Conservation (phyloP, 2,888 invertebrate genomes). For the Blera fallax region DNA sequence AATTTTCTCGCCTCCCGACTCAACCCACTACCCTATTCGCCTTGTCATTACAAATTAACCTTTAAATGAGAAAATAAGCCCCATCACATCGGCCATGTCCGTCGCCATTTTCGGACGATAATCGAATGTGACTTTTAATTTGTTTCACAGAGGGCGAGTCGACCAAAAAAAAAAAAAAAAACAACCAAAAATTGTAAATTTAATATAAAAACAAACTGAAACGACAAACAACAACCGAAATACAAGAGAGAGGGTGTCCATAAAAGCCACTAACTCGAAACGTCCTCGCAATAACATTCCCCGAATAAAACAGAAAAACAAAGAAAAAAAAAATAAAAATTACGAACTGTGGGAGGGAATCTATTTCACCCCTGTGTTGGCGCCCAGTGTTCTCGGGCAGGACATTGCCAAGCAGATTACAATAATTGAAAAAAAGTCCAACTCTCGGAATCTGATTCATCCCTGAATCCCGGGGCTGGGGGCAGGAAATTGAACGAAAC, state of each 20-base stretch:
- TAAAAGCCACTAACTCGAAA: constrained; percentile 50
- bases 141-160: background rate
- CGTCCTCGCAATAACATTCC: constrained; percentile 37
- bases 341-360: background rate
- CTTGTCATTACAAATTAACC: constrained; percentile 48
- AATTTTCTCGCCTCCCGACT: background rate
- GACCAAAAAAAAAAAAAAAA: constrained; percentile 13
- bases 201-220: constrained; percentile 6
- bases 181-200: constrained; percentile 30
- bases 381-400: background rate
- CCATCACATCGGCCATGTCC: constrained; percentile 34
- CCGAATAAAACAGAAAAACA: constrained; percentile 15
- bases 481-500: background rate
- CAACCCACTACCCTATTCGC: background rate
- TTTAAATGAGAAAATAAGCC: constrained; percentile 50
- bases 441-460: constrained; percentile 26
- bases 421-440: constrained; percentile 67
- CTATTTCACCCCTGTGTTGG: background rate
- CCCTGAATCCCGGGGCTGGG: background rate
- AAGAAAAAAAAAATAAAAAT: background rate
- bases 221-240: background rate
- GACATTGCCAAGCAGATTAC: constrained; percentile 39
- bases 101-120: constrained; percentile 33
- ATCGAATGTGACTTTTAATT: constrained; percentile 71
- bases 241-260: background rate